phyloP scores from a whole-genome alignment of 2,888 invertebrate genomes.

The Lampropteryx suffumata region DNA sequence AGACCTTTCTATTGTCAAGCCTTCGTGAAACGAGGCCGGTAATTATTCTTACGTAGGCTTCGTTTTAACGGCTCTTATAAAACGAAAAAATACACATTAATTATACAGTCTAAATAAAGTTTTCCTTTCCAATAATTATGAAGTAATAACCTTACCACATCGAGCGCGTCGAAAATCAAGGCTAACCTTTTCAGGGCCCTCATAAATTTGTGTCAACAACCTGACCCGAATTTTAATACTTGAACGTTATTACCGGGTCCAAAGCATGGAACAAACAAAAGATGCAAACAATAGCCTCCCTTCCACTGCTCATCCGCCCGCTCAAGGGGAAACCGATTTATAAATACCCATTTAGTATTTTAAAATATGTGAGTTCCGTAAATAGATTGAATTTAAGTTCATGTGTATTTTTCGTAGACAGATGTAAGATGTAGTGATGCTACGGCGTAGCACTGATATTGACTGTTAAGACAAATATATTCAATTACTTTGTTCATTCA shows the following conservation, averaged over 20 bases:
- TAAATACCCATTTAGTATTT: conserved; percentile 17
- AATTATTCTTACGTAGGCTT: conserved; percentile 41
- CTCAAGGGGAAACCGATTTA: conserved; percentile 15
- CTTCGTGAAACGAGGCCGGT: conserved; percentile 30
- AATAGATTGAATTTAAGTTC: too few species aligned
- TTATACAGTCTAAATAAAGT: neutral
- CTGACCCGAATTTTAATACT: conserved; percentile 76
- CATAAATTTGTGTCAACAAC: conserved; percentile 77
- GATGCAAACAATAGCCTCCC: conserved; percentile 61
- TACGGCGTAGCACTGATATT: too few species aligned
- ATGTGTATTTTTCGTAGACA: too few species aligned
- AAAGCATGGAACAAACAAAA: conserved; percentile 68
- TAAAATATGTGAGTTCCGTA: conserved; percentile 8
- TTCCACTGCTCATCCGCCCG: conserved; percentile 29
- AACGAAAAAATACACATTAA: neutral
- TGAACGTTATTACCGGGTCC: conserved; percentile 66
- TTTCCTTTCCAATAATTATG: neutral
- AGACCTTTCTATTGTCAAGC: conserved; percentile 38
- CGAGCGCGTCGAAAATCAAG: conserved; percentile 46
- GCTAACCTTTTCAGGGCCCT: conserved; percentile 62
- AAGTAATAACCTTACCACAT: conserved; percentile 26
- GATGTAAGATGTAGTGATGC: too few species aligned
- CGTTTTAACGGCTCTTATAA: conserved; percentile 1
- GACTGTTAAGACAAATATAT: too few species aligned
- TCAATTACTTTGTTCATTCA: too few species aligned